A percentile compares a stretch with the other conserved stretches of the same genome.
Evolutionary conservation across 2,797 vertebrate genomes (phyloP).

Genomic region (Tauraco hartlaubi): DNA sequence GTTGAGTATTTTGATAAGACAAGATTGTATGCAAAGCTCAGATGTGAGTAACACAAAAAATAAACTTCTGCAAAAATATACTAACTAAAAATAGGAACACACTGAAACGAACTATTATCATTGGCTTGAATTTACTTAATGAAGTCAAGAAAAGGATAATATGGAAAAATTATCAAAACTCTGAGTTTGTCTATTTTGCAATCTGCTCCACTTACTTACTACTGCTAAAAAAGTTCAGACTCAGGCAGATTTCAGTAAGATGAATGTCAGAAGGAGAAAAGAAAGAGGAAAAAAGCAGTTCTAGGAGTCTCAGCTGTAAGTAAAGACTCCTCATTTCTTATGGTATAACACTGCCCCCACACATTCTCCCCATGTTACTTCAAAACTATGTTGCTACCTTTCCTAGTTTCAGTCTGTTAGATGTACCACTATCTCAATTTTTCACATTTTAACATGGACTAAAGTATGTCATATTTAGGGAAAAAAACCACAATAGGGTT

Average conservation of each 20-base stretch:
- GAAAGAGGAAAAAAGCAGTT: neutral
- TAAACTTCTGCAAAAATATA: neutral
- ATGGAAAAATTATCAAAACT: neutral
- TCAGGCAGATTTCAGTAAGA: neutral
- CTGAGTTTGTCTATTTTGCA: neutral
- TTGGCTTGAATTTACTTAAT: neutral
- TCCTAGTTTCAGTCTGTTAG: neutral
- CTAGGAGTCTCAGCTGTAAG: neutral
- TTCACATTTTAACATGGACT: neutral
- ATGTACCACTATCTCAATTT: neutral
- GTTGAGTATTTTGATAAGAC: conserved; percentile 65
- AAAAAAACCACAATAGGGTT: neutral
- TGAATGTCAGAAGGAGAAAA: neutral
- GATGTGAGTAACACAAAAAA: neutral
- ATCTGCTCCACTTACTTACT: conserved; percentile 16
- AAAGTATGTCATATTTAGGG: neutral
- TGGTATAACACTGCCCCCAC: conserved; percentile 18
- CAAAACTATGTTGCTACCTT: neutral
- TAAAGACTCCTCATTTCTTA: neutral
- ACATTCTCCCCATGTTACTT: neutral
- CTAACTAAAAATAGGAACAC: neutral
- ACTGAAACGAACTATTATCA: neutral
- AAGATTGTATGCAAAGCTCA: conserved; percentile 24
- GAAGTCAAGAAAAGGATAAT: neutral
- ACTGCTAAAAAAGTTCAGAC: conserved; percentile 23